These are phyloP conservation scores for Papilio glaucus DNA, from an alignment of 1,140 invertebrate species.

Conservation along the genomic window DNA sequence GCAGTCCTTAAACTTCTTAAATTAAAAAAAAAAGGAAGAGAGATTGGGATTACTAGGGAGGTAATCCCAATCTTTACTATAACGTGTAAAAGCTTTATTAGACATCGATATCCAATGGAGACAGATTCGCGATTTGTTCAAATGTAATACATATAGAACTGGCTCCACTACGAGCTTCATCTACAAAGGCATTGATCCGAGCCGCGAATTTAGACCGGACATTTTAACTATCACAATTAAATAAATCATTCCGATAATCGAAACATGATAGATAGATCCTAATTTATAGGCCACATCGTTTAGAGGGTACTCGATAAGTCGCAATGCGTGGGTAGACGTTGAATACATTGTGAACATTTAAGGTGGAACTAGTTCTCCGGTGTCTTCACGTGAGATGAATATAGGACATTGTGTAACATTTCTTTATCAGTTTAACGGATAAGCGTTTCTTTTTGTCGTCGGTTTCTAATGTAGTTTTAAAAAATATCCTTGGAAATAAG, in stretches of 20 bases:
- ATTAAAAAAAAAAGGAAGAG: no score
- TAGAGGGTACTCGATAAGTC: constrained; percentile 7
- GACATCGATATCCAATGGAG: constrained; percentile 45
- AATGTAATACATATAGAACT: constrained; percentile 45
- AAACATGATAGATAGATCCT: neutral
- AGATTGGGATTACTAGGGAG: no score
- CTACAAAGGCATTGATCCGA: constrained; percentile 61
- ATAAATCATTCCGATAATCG: neutral
- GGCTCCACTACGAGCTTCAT: constrained; percentile 62
- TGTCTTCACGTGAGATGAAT: constrained; percentile 25
- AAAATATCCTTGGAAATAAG: neutral
- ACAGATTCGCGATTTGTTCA: constrained; percentile 55
- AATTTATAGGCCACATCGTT: neutral
- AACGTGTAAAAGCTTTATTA: neutral
- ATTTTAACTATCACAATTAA: constrained; percentile 52
- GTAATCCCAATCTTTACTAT: neutral
- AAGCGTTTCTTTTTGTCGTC: neutral
- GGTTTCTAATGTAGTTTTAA: neutral
- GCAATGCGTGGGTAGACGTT: constrained; percentile 17
- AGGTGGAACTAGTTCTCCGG: constrained; percentile 15
- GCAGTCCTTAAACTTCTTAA: no score
- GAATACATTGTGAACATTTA: constrained; percentile 22
- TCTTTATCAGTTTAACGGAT: constrained; percentile 12
- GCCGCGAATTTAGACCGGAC: constrained; percentile 58
- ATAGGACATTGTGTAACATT: constrained; percentile 14